Evolutionary conservation across 2,888 invertebrate species (phyloP).

Genomic region (Limnephilus marmoratus): DNA sequence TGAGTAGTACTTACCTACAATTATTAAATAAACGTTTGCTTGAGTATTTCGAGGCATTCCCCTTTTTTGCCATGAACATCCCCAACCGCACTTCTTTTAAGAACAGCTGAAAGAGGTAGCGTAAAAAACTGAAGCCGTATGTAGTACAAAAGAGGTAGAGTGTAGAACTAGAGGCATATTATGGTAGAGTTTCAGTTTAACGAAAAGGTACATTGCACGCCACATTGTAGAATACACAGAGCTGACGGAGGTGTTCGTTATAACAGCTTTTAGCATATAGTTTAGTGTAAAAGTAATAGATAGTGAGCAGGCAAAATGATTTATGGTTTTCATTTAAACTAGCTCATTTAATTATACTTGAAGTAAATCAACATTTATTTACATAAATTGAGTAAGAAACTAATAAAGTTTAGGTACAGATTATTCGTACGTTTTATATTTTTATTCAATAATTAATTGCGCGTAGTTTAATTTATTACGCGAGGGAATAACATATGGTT

Average conservation of each 20-base stretch:
- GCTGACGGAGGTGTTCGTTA: not conserved
- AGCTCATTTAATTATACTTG: not conserved
- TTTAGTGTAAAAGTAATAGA: not conserved
- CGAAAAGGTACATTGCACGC: not conserved
- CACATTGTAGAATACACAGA: not conserved
- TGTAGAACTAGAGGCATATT: not conserved
- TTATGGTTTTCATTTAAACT: not conserved
- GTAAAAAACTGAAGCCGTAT: not conserved
- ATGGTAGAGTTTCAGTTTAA: not conserved
- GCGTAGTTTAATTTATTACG: not conserved
- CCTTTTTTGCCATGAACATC: not conserved
- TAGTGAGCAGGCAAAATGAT: not conserved
- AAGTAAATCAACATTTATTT: not conserved
- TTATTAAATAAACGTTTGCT: not conserved
- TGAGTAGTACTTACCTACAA: not conserved
- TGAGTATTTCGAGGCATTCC: not conserved
- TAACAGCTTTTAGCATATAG: not conserved
- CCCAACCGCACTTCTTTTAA: not conserved
- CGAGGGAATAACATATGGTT: not conserved
- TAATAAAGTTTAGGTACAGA: not conserved
- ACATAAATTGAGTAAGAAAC: not conserved
- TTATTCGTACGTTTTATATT: not conserved
- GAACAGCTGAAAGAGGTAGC: not conserved
- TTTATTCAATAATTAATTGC: not conserved
- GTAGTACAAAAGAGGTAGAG: not conserved